Evolutionary conservation across 2,888 invertebrate genomes (phyloP).

Genomic region (Phymatocera aterrima): DNA sequence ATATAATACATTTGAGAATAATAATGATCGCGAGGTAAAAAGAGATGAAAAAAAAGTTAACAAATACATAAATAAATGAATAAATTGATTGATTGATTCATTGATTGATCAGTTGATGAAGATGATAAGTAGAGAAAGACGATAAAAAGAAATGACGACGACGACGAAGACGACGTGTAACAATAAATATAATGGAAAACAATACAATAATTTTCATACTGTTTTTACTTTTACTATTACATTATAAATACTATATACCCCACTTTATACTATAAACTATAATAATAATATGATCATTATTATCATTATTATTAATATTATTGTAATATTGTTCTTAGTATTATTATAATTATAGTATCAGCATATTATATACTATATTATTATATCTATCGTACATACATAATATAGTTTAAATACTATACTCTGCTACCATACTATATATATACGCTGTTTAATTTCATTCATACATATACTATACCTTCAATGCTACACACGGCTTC

Average conservation of each 20-base stretch:
- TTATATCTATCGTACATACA: too few species aligned
- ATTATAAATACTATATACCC: slow-evolving; percentile 65
- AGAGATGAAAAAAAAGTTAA: neutral
- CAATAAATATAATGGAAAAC: slow-evolving; percentile 70
- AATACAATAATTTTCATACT: slow-evolving; percentile 72
- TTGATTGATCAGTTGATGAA: neutral
- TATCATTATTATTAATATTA: too few species aligned
- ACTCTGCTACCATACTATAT: too few species aligned
- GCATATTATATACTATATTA: too few species aligned
- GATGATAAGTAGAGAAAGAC: neutral
- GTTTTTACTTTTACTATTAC: slow-evolving; percentile 72
- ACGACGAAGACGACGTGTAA: slow-evolving; percentile 53
- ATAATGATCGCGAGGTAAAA: neutral
- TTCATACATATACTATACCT: too few species aligned
- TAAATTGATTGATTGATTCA: neutral
- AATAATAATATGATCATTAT: slow-evolving; percentile 28
- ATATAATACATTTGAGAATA: too few species aligned
- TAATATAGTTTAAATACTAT: too few species aligned
- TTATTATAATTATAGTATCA: too few species aligned
- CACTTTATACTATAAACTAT: slow-evolving; percentile 58
- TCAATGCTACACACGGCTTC: too few species aligned
- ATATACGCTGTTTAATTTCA: too few species aligned
- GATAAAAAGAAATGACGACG: neutral
- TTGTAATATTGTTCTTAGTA: too few species aligned
- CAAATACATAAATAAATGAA: neutral